Conservation (phyloP, 2,797 vertebrate genomes). For the Phrynocephalus vlangalii region DNA sequence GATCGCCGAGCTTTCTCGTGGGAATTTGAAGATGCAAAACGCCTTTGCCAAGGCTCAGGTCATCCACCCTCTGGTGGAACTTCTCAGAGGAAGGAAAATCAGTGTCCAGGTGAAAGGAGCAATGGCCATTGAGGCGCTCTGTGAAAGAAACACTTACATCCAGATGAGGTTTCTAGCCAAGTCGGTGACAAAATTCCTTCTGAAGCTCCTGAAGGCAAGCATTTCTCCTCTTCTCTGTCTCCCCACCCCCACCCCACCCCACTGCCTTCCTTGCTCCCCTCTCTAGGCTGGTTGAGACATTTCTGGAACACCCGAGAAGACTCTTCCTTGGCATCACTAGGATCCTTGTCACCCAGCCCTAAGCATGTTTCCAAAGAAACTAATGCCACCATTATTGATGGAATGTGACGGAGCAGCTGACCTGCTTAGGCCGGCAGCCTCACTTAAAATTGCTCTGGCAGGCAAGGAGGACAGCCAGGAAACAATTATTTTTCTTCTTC, state of each 20-base stretch:
- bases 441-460: not conserved
- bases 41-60: constrained; percentile 70
- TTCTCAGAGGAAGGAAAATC: constrained; percentile 75
- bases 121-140: constrained; percentile 77
- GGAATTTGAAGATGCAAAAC: constrained; percentile 76
- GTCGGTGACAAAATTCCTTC: constrained; percentile 73
- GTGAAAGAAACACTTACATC: constrained; percentile 70
- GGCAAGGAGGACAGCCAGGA: not conserved
- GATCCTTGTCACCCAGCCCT: not conserved
- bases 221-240: not conserved
- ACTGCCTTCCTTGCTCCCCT: too few relatives aligned
- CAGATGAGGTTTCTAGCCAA: constrained; percentile 77
- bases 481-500: not conserved
- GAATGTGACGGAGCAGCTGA: too few relatives aligned
- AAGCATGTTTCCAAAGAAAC: not conserved
- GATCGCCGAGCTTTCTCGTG: constrained; percentile 77
- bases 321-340: not conserved
- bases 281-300: not conserved
- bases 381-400: too few relatives aligned
- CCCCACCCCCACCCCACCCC: too few relatives aligned
- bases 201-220: constrained; percentile 80
- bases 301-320: not conserved
- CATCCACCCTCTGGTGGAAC: constrained; percentile 72
- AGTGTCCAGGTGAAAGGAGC: constrained; percentile 78
- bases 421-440: not conserved